Conservation (phyloP, 2,888 invertebrate species). For the Coenonympha arcania region DNA sequence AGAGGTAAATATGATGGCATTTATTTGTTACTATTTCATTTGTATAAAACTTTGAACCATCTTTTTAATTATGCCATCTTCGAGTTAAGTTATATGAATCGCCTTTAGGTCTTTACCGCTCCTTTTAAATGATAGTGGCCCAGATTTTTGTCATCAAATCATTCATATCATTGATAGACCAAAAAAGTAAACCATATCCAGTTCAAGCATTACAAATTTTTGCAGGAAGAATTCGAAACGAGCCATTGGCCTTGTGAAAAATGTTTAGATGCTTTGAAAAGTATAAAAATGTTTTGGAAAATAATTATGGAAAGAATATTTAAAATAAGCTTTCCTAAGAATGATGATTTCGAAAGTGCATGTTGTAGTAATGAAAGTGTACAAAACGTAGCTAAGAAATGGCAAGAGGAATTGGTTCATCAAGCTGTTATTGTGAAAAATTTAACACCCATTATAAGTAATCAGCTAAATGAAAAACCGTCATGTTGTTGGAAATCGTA, state of each 20-base stretch:
- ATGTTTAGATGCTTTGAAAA: conserved; percentile 60
- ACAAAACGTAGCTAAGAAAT: conserved; percentile 43
- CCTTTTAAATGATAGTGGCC: no score
- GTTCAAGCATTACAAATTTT: background rate
- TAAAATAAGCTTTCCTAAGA: conserved; percentile 40
- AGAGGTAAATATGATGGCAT: conserved; percentile 43
- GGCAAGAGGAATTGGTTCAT: conserved; percentile 53
- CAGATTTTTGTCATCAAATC: no score
- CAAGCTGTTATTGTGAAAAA: conserved; percentile 49
- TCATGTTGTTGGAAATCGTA: conserved; percentile 18
- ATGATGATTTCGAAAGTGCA: conserved; percentile 30
- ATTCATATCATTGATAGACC: background rate
- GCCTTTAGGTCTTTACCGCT: no score
- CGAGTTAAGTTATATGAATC: no score
- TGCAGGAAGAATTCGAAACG: conserved; percentile 59
- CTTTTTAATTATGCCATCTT: no score
- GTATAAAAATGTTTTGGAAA: conserved; percentile 65
- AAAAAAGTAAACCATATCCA: background rate
- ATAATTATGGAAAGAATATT: conserved; percentile 58
- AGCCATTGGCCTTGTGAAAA: conserved; percentile 62
- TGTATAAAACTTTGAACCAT: no score
- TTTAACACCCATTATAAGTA: conserved; percentile 31
- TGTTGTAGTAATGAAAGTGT: conserved; percentile 36
- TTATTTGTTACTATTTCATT: background rate
- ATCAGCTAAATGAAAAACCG: conserved; percentile 12